Evolutionary conservation across 2,888 invertebrate genomes (phyloP), one percentile per base, ranked within the genome.

Genomic region (Cheilosia soror): DNA sequence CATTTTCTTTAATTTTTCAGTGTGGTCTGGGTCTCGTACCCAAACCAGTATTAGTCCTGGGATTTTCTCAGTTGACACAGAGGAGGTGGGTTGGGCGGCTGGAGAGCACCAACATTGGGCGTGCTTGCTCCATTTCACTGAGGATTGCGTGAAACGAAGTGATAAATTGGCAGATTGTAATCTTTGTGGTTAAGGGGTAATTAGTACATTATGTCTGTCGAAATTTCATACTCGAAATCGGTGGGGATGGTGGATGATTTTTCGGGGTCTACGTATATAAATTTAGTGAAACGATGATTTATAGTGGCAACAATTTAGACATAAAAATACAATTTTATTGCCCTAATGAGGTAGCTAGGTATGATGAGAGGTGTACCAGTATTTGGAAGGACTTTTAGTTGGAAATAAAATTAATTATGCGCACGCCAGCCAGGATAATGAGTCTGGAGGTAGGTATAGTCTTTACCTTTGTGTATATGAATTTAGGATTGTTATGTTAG

Each of bases 141-240:
- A 75, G 83, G 71, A 75, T 84, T 84, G 85, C 85, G 85, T 85
- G 85, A 81, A 85, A 81, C 85, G 76, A 81, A 66, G 85, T 85
- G 80, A 85, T 85, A 85, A 85, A 85, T 85, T 85, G 85, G 80
- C 76, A 81, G 85, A 85, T 85, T 81, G 76, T 85, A 72, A 85
- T 85, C 85, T 80, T 49, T 72, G 80, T 63, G 71, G 66, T 72
- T 77, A 62, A 62, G 55, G 55, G 76, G 66, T 85, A 85, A 85
- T 85, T 85, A 85, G 80, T 72, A 80, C 76, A 81, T 85, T 81
- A 85, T 65, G 47, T 42, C 77, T 80, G 69, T 53, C 62, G 71
- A 68, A 80, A 72, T 80, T 66, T 69, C 55, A 65, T 72, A 72
- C 42, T 31, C 68, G 20, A 27, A 33, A 37, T 25, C 9, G 44